Conservation (phyloP, 2,113 vertebrate genomes). For the Ochotona princeps region DNA sequence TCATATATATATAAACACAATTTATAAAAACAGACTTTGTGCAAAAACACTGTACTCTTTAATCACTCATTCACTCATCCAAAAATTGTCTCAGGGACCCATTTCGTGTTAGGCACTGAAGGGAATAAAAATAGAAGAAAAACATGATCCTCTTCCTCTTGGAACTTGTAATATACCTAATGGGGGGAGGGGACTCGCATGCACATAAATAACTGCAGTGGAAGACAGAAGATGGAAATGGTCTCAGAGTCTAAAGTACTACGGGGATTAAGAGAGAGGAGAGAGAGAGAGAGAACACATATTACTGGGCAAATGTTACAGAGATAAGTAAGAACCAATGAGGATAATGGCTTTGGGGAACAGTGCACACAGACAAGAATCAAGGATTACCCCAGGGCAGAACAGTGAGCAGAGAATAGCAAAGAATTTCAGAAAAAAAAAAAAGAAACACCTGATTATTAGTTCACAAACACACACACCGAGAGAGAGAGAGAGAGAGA, state of each 20-base stretch:
- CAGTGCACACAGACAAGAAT: background rate
- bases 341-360: background rate
- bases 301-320: background rate
- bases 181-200: background rate
- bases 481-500: background rate
- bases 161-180: conserved; percentile 62
- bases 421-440: conserved; percentile 12
- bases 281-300: background rate
- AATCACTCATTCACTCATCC: conserved; percentile 65
- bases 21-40: background rate
- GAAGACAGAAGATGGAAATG: conserved; percentile 53
- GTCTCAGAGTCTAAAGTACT: background rate
- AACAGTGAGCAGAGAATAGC: background rate
- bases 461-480: background rate
- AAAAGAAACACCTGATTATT: conserved; percentile 34
- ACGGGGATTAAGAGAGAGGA: background rate
- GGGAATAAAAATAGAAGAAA: conserved; percentile 72
- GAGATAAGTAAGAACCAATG: background rate
- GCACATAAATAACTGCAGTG: conserved; percentile 54
- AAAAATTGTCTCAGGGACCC: conserved; percentile 63
- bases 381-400: background rate
- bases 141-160: conserved; percentile 65
- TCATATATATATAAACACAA: background rate
- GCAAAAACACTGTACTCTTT: conserved; percentile 33
- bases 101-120: conserved; percentile 47